These are phyloP conservation scores for Rhagoletis pomonella DNA, from an alignment of 1,140 invertebrate genomes.

Conservation along the genomic window DNA sequence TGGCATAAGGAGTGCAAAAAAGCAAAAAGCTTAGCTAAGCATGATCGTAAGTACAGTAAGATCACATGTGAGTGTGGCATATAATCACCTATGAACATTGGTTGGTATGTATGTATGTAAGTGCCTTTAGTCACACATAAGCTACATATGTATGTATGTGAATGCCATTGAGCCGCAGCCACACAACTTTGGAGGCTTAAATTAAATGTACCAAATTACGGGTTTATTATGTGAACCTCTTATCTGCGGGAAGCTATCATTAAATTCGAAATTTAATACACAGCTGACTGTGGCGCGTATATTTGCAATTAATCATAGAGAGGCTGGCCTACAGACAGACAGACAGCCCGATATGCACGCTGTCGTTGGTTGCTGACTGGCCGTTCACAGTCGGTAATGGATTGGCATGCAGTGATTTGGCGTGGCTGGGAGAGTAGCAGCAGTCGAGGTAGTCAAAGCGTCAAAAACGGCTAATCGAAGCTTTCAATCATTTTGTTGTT, in stretches of 20 bases:
- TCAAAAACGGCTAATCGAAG: background rate
- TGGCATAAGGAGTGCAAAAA: background rate
- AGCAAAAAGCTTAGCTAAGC: no score
- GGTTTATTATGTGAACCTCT: background rate
- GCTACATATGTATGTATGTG: background rate
- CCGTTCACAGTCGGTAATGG: background rate
- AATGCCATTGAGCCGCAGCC: background rate
- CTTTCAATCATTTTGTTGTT: background rate
- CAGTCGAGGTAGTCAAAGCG: background rate
- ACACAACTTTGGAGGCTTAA: background rate
- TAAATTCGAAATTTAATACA: background rate
- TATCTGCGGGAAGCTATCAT: conserved; percentile 42
- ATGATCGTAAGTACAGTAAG: background rate
- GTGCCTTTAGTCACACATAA: background rate
- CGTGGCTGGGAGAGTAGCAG: background rate
- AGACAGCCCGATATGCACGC: background rate
- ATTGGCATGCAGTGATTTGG: background rate
- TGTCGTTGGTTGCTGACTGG: background rate
- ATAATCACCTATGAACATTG: background rate
- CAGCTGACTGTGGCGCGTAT: no score
- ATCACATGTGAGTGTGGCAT: background rate
- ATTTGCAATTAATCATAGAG: conserved; percentile 22
- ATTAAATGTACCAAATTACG: conserved; percentile 35
- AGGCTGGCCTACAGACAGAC: background rate
- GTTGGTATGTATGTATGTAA: background rate